Percentiles rank a stretch among this genome's conserved stretches.
phyloP scores from a whole-genome alignment of 2,797 vertebrate species.

The Enteromius treurensis region DNA sequence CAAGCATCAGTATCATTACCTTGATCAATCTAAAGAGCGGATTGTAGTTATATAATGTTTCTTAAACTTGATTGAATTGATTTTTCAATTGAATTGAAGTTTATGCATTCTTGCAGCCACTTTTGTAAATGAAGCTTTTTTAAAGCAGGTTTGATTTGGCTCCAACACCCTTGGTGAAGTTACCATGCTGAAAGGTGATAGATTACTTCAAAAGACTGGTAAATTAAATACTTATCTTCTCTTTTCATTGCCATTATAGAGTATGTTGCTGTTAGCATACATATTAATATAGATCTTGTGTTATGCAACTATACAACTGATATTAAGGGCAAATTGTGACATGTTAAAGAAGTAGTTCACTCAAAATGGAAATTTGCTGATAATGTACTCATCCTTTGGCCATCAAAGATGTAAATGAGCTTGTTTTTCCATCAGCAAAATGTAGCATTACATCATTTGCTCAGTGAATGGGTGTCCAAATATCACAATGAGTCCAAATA shows the following conservation, averaged over 20 bases:
- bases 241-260: slow-evolving; percentile 48
- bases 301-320: slow-evolving; percentile 2
- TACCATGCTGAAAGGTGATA: slow-evolving; percentile 64
- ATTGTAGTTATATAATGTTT: slow-evolving; percentile 48
- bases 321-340: neutral
- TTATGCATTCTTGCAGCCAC: slow-evolving; percentile 53
- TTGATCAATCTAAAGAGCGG: slow-evolving; percentile 48
- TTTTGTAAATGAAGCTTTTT: slow-evolving; percentile 63
- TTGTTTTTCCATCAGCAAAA: neutral
- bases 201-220: slow-evolving; percentile 65
- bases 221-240: slow-evolving; percentile 63
- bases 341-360: slow-evolving; percentile 58
- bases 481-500: neutral
- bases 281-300: neutral
- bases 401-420: neutral
- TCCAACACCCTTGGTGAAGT: slow-evolving; percentile 64
- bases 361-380: neutral
- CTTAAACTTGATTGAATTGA: slow-evolving; percentile 26
- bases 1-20: slow-evolving; percentile 52
- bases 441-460: neutral
- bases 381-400: neutral
- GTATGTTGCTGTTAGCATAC: slow-evolving; percentile 13
- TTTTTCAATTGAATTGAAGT: slow-evolving; percentile 21
- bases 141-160: slow-evolving; percentile 66
- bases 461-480: neutral